Conservation (phyloP, 2,888 invertebrate genomes). For the Zygaena filipendulae region DNA sequence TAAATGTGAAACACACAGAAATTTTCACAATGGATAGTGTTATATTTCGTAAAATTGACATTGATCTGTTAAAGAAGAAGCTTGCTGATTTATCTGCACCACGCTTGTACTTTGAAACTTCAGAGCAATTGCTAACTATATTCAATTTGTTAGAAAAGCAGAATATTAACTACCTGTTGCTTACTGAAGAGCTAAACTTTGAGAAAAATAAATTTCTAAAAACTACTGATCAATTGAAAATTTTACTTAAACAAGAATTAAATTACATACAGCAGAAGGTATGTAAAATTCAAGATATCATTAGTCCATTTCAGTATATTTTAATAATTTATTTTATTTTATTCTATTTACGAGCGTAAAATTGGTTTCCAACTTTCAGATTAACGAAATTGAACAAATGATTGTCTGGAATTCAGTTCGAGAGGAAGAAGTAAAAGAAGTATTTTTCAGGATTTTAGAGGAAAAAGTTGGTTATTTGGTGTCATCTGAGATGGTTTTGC, state of each 20-base stretch:
- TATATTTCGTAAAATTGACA: conserved; percentile 37
- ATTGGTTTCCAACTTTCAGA: conserved; percentile 25
- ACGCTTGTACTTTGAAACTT: conserved; percentile 44
- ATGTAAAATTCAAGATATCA: too few relatives aligned
- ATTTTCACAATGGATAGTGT: conserved; percentile 38
- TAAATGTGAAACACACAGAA: conserved; percentile 31
- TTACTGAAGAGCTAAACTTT: conserved; percentile 46
- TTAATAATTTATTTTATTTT: too few relatives aligned
- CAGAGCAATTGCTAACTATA: conserved; percentile 38
- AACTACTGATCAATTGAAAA: conserved; percentile 33
- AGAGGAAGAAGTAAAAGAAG: conserved; percentile 43
- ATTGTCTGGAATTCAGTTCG: conserved; percentile 35
- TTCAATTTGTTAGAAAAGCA: conserved; percentile 50
- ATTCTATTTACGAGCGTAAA: too few relatives aligned
- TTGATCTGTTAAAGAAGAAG: conserved; percentile 25
- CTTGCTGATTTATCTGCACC: conserved; percentile 34
- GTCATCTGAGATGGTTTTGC: conserved; percentile 68
- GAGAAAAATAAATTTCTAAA: conserved; percentile 50
- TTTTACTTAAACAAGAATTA: conserved; percentile 32
- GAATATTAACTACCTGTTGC: conserved; percentile 53
- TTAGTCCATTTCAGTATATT: too few relatives aligned
- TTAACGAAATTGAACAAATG: conserved; percentile 34
- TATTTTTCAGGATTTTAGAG: conserved; percentile 43
- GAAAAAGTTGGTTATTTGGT: conserved; percentile 62
- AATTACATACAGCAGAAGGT: conserved; percentile 46